Base-by-base conservation (phyloP, 2,113 vertebrate species). In the Ramphastos sulfuratus region DNA sequence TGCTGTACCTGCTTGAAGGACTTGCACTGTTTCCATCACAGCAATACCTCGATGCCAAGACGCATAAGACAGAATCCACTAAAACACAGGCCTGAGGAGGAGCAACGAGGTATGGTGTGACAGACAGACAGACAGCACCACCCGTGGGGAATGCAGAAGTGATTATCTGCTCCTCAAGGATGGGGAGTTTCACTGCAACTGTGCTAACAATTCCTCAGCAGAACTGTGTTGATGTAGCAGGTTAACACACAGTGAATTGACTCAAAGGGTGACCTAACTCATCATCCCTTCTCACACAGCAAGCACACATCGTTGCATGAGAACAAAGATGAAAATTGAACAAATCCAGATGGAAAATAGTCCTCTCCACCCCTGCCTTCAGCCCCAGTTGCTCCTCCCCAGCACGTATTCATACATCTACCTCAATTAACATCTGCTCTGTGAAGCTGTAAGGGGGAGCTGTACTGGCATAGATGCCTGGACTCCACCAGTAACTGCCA, bases 21-120 rank as follows among this genome's bases (percentile, higher is more conserved):
- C 46, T 58, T 64, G 33, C 16, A 30, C 64, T 75, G 13, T 35
- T 93, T 72, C 70, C 48, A 71, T 85, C 81, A 44, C 48, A 21
- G 31, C n/a, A 71, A 2, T 39, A 61, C 14, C 78, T 67, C 7
- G 0, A 12, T 58, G 42, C 58, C 72, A 89, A 35, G 18, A n/a
- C 79, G 80, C 17, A 1, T 52, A 52, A 67, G 56, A 42, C 31
- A 80, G 89, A 92, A 74, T 18, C 31, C 37, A 44, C 33, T 64
- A 55, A 56, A 61, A 60, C 6, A 50, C 27, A 61, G 18, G 21
- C 50, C 71, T 70, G 72, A 85, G 25, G 12, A 66, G 71, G 11
- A 75, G 12, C 42, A 79, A 23, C 0, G 0, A 63, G 18, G 31
- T 64, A 25, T 4, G 19, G 48, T 42, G 33, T 60, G 50, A 70